Evolutionary conservation across 2,113 vertebrate genomes (phyloP).

Genomic region (Zootoca vivipara): DNA sequence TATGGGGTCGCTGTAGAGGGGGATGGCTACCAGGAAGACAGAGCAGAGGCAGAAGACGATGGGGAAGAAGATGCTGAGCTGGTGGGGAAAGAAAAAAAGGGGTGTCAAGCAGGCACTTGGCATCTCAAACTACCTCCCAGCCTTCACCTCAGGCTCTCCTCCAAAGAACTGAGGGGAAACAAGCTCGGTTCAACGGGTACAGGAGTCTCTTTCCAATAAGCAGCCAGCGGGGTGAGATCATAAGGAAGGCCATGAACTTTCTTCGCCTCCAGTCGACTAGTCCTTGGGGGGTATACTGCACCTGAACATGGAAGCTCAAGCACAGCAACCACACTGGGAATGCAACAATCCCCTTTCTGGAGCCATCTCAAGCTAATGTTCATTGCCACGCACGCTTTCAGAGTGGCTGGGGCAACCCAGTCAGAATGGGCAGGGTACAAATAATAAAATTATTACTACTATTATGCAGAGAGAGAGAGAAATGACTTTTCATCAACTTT

Average conservation of each 20-base stretch:
- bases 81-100: not conserved
- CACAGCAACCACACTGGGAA: not conserved
- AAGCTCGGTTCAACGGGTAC: not conserved
- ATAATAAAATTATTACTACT: too few relatives aligned
- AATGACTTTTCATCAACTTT: too few relatives aligned
- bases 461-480: too few relatives aligned
- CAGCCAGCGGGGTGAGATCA: not conserved
- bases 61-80: constrained; percentile 89
- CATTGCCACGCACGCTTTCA: not conserved
- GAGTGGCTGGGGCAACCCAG: too few relatives aligned
- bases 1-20: constrained; percentile 88
- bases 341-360: not conserved
- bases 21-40: constrained; percentile 90
- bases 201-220: not conserved
- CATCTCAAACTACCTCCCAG: not conserved
- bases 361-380: not conserved
- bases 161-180: not conserved
- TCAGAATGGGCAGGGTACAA: too few relatives aligned
- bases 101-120: too few relatives aligned
- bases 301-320: not conserved
- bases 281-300: not conserved
- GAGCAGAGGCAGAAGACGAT: constrained; percentile 89
- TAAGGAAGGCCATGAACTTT: not conserved
- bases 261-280: not conserved
- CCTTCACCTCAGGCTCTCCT: not conserved